Evolutionary conservation across 2,797 vertebrate species (phyloP), one percentile per base, ranked within the genome.

Genomic region (Echeneis naucrates): DNA sequence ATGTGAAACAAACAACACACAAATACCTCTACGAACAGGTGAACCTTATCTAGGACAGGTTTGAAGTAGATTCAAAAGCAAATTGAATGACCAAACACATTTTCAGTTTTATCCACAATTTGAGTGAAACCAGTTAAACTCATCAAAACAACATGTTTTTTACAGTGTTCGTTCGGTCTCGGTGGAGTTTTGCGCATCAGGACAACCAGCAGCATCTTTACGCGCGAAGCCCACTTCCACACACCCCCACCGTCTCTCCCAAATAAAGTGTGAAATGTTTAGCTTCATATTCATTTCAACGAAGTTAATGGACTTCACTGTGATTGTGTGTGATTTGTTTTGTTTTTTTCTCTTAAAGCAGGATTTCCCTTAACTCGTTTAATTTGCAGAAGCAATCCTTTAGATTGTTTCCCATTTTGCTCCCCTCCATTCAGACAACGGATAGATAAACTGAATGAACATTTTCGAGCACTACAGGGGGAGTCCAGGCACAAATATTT

Each of bases 401-500:
- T 56, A 69, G 68, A 78, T 77, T 78, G 64, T 74, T 77, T 78
- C 81, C 53, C 53, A 27, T 32, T 53, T 68, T 74, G 56, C 62
- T 75, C 78, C 62, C 30, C 59, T 69, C 65, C 56, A 52, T 77
- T 79, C 48, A 52, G 72, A 82, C 80, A 69, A 68, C 52, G n/a
- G 30, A 79, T 68, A 81, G 81, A 84, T 88, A 85, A 85, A 89
- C 78, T 77, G 11, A 84, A 75, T 32, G 71, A 52, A 68, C 87
- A 80, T 87, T 82, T 81, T 33, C 77, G 72, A 58, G 78, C 68
- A 68, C 58, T 68, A 78, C 77, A 84, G 77, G 65, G 62, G 65
- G 57, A 70, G 80, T 50, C 64, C 19, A 72, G 50, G 81, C 77
- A 83, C 86, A 93, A 92, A 91, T 93, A 92, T 93, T 94, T 92